Evolutionary conservation across 2,113 vertebrate genomes (phyloP).

Genomic region (Rhinoptilus africanus): DNA sequence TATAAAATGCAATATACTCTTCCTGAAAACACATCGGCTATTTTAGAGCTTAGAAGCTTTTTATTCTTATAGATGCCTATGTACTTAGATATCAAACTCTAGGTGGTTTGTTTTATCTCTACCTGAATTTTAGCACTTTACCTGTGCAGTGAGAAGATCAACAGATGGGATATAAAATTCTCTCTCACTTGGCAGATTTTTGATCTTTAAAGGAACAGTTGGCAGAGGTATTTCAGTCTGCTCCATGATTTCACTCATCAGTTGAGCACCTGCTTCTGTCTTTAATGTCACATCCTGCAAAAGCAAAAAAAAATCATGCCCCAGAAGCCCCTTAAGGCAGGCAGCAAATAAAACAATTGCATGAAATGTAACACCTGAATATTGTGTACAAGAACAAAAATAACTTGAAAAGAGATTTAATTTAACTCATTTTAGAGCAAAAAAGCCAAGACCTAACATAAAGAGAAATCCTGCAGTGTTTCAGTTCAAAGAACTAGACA

Average conservation of each 20-base stretch:
- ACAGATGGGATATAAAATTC: slow-evolving; percentile 92
- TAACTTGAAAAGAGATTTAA: background rate
- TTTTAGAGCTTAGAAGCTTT: background rate
- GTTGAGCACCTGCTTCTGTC: slow-evolving; percentile 30
- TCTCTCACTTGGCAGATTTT: slow-evolving; percentile 72
- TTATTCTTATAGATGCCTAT: background rate
- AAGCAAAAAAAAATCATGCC: background rate
- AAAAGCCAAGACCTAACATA: background rate
- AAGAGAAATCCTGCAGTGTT: background rate
- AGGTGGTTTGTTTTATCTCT: background rate
- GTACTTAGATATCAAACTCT: background rate
- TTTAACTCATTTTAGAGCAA: background rate
- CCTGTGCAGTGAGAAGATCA: slow-evolving; percentile 95
- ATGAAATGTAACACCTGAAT: background rate
- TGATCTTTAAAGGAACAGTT: slow-evolving; percentile 51
- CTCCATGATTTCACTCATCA: background rate
- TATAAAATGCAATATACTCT: background rate
- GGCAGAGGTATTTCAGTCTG: slow-evolving; percentile 41
- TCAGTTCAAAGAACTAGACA: background rate
- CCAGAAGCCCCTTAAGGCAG: background rate
- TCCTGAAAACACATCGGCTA: background rate
- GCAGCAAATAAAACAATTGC: background rate
- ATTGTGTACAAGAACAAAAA: background rate
- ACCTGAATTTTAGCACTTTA: slow-evolving; percentile 31
- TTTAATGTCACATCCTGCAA: slow-evolving; percentile 57